Evolutionary conservation across 2,888 invertebrate species (phyloP).

Genomic region (Drosophila cracens): DNA sequence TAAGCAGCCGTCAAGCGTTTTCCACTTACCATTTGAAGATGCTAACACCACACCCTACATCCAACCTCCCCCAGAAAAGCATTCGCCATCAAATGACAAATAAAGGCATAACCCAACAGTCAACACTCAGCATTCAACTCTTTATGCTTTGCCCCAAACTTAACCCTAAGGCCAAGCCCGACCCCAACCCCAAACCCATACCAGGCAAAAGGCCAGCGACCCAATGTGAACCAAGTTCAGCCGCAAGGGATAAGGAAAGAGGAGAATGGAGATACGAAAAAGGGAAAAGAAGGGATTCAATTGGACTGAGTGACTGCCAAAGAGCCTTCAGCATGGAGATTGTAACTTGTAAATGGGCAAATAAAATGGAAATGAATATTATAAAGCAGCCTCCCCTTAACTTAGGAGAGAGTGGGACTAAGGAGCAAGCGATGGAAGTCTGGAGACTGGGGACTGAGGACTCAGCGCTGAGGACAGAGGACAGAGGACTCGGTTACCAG

Average conservation of each 20-base stretch:
- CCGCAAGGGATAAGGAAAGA: slow-evolving; percentile 14
- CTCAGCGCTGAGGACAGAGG: not conserved
- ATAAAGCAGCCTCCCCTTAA: slow-evolving; percentile 60
- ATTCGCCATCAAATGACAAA: slow-evolving; percentile 68
- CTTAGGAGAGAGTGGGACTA: not conserved
- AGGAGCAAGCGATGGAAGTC: not conserved
- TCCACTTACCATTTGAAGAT: slow-evolving; percentile 8
- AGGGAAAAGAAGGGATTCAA: slow-evolving; percentile 1
- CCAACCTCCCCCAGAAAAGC: slow-evolving; percentile 8
- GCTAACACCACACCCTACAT: not conserved
- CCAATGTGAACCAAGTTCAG: slow-evolving; percentile 37
- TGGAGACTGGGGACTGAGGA: not conserved
- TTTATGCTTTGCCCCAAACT: slow-evolving; percentile 13
- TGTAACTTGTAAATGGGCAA: slow-evolving; percentile 76
- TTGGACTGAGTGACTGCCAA: slow-evolving; percentile 13
- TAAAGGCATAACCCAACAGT: slow-evolving; percentile 73
- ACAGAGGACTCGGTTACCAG: slow-evolving; percentile 15
- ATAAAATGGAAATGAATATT: slow-evolving; percentile 79
- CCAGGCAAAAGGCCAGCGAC: slow-evolving; percentile 54
- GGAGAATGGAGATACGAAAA: slow-evolving; percentile 1
- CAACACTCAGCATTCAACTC: slow-evolving; percentile 44
- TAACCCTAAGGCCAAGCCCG: not conserved
- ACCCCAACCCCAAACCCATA: slow-evolving; percentile 4
- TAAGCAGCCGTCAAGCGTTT: slow-evolving; percentile 25
- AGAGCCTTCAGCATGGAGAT: slow-evolving; percentile 32